phyloP scores from a whole-genome alignment of 2,113 vertebrate species.

The Cynoglossus semilaevis region DNA sequence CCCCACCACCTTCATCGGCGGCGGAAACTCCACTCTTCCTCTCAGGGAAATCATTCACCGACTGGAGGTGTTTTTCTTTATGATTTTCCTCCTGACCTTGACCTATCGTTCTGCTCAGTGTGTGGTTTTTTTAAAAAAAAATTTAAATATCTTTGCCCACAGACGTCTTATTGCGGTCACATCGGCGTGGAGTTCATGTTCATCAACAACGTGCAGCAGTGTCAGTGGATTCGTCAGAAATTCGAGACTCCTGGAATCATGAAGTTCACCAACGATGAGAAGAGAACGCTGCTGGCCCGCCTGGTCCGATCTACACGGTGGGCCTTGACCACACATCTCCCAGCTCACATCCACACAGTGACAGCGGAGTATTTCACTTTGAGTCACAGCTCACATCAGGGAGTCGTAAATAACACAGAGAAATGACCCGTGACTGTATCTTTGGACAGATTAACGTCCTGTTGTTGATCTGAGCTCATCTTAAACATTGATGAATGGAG shows the following conservation, averaged over 20 bases:
- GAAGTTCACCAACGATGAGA: constrained; percentile 86
- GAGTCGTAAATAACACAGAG: constrained; percentile 14
- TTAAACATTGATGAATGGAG: constrained; percentile 25
- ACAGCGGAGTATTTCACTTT: constrained; percentile 23
- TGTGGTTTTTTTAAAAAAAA: neutral
- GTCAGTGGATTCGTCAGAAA: constrained; percentile 90
- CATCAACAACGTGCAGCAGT: constrained; percentile 91
- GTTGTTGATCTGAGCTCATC: constrained; percentile 29
- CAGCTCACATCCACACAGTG: constrained; percentile 2
- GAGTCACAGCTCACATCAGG: constrained; percentile 20
- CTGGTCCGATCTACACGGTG: constrained; percentile 90
- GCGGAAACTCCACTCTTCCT: constrained; percentile 81
- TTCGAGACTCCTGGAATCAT: constrained; percentile 87
- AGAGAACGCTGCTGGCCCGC: constrained; percentile 85
- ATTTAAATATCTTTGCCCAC: too few relatives aligned
- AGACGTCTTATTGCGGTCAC: constrained; percentile 90
- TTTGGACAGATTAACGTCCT: constrained; percentile 16
- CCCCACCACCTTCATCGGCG: constrained; percentile 89
- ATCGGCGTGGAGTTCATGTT: constrained; percentile 94
- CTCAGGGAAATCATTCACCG: constrained; percentile 89
- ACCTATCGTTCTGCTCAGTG: neutral
- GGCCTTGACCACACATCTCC: constrained; percentile 24
- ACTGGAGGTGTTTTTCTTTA: constrained; percentile 78
- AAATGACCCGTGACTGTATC: constrained; percentile 7
- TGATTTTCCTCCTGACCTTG: constrained; percentile 12